A percentile compares a stretch with the other conserved stretches of the same genome.
phyloP scores from a whole-genome alignment of 2,797 vertebrate species.

The Enteromius paludinosus region DNA sequence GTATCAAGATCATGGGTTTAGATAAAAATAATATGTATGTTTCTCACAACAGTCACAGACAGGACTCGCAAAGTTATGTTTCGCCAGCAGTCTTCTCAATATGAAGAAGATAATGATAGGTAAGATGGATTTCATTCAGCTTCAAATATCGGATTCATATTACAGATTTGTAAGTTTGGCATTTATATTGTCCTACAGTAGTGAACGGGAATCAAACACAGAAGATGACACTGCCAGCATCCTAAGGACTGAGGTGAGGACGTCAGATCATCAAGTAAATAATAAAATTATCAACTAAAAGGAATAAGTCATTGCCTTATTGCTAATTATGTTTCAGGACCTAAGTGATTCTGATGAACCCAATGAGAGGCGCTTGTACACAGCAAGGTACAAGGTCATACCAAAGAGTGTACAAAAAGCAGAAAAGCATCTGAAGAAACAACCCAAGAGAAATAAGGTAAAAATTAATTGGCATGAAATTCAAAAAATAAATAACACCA shows the following conservation, averaged over 20 bases:
- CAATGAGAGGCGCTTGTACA: conserved; percentile 22
- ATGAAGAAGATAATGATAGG: conserved; percentile 75
- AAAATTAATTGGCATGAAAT: not conserved
- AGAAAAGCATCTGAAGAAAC: conserved; percentile 7
- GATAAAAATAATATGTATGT: not conserved
- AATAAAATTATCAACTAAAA: not conserved
- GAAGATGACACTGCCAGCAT: conserved; percentile 37
- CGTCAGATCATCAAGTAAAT: not conserved
- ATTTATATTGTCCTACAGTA: conserved; percentile 10
- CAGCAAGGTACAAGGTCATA: conserved; percentile 25
- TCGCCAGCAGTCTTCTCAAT: conserved; percentile 67
- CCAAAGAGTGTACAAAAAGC: conserved; percentile 32
- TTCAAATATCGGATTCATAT: conserved; percentile 21
- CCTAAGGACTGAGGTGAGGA: conserved; percentile 64
- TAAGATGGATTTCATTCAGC: conserved; percentile 50
- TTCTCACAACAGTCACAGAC: conserved; percentile 58
- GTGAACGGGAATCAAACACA: conserved; percentile 65
- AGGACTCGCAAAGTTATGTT: conserved; percentile 69
- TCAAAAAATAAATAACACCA: not conserved
- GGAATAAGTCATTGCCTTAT: not conserved
- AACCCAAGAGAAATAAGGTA: conserved; percentile 39
- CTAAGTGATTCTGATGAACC: conserved; percentile 59
- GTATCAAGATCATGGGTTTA: not conserved
- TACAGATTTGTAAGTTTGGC: conserved; percentile 23
- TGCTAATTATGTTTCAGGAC: conserved; percentile 58